Evolutionary conservation across 2,888 invertebrate genomes (phyloP).

Genomic region (Sabatieria punctata): DNA sequence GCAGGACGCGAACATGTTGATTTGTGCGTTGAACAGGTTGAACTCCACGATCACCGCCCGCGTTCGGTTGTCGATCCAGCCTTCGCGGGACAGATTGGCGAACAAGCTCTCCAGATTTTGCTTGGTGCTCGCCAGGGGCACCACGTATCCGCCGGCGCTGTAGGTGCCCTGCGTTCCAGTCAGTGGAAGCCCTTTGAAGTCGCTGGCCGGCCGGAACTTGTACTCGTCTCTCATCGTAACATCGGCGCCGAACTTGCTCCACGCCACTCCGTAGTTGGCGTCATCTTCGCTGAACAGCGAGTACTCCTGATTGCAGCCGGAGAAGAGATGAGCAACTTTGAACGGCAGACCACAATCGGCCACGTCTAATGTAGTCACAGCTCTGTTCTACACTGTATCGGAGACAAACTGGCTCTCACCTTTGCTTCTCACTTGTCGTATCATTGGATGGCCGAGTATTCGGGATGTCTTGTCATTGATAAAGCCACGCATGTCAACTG

Average conservation of each 20-base stretch:
- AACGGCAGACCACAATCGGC: too few species aligned
- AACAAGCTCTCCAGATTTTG: too few species aligned
- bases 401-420: too few species aligned
- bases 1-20: constrained; percentile 17
- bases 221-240: constrained; percentile 22
- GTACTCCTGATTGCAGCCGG: not conserved
- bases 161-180: constrained; percentile 34
- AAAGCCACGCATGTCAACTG: constrained; percentile 36
- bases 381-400: too few species aligned
- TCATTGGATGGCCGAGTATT: constrained; percentile 39
- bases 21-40: constrained; percentile 37
- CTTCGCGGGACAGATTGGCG: constrained; percentile 30
- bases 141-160: constrained; percentile 39
- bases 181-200: constrained; percentile 35
- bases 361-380: too few species aligned
- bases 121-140: constrained; percentile 27
- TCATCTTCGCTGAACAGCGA: not conserved
- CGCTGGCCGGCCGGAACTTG: constrained; percentile 26
- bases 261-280: constrained; percentile 1
- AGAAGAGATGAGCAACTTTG: not conserved
- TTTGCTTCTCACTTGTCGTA: constrained; percentile 36
- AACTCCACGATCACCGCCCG: constrained; percentile 39
- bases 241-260: not conserved
- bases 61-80: constrained; percentile 39
- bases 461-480: constrained; percentile 37